phyloP scores from a whole-genome alignment of 2,113 vertebrate genomes.

The Aphyosemion australe region DNA sequence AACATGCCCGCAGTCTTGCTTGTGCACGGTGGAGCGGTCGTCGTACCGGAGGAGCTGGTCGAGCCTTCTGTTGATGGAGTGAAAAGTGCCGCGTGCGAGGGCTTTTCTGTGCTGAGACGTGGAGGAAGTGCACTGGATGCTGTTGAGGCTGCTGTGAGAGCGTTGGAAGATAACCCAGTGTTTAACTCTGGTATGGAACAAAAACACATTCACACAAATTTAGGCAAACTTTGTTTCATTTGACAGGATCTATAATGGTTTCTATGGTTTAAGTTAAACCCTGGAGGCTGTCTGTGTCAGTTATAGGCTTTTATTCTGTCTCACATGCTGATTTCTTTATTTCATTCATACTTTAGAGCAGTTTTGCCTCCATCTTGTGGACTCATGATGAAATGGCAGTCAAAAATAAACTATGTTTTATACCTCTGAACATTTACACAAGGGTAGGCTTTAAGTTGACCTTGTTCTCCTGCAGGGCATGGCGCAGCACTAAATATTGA shows the following conservation, averaged over 20 bases:
- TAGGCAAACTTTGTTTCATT: neutral
- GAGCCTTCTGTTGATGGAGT: slow-evolving; percentile 66
- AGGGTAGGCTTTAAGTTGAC: no score
- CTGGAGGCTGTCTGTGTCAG: no score
- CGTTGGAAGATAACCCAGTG: slow-evolving; percentile 70
- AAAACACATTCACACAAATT: neutral
- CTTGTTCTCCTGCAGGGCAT: slow-evolving; percentile 62
- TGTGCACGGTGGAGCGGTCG: slow-evolving; percentile 79
- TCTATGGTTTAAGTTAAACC: no score
- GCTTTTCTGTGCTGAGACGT: slow-evolving; percentile 55
- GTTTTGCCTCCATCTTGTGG: slow-evolving; percentile 21
- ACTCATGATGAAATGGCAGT: neutral
- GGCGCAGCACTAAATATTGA: slow-evolving; percentile 74
- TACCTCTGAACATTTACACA: neutral
- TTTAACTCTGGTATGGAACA: slow-evolving; percentile 66
- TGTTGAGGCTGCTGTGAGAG: slow-evolving; percentile 72
- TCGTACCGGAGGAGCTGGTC: slow-evolving; percentile 64
- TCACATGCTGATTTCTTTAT: no score
- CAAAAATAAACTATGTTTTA: neutral
- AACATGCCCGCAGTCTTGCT: slow-evolving; percentile 74
- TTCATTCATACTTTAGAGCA: no score
- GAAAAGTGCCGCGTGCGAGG: slow-evolving; percentile 59
- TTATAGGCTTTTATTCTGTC: no score
- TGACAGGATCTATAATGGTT: neutral
- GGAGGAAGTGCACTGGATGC: slow-evolving; percentile 67